phyloP scores from a whole-genome alignment of 1,140 invertebrate genomes.

The Philotrypesis tridentata region DNA sequence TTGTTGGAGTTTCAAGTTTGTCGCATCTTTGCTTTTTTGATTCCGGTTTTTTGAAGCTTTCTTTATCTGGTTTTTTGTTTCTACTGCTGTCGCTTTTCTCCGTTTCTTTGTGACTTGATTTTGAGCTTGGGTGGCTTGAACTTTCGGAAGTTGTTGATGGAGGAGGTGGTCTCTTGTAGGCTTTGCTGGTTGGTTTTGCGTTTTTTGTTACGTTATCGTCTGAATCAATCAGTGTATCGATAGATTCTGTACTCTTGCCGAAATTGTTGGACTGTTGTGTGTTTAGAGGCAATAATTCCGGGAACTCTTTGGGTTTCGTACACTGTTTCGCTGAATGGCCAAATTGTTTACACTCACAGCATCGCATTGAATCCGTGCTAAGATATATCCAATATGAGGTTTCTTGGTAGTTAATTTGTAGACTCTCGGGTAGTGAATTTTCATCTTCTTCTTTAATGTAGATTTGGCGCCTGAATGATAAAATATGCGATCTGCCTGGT shows the following conservation, averaged over 20 bases:
- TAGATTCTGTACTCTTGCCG: not conserved
- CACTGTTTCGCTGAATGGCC: constrained; percentile 34
- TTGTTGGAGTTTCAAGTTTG: not conserved
- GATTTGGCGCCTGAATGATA: constrained; percentile 32
- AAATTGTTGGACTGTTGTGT: not conserved
- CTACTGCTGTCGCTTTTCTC: not conserved
- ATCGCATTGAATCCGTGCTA: constrained; percentile 2
- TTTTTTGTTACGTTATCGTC: not conserved
- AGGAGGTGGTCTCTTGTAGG: not conserved
- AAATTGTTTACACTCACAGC: constrained; percentile 31
- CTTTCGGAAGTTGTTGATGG: not conserved
- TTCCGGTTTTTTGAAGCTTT: not conserved
- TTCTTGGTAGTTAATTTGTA: constrained; percentile 23
- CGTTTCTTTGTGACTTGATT: too few relatives aligned
- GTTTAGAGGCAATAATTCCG: not conserved
- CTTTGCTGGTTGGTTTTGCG: not conserved
- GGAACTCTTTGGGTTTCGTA: not conserved
- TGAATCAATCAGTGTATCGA: not conserved
- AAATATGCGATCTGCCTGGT: constrained; percentile 2
- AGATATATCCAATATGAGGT: too few relatives aligned
- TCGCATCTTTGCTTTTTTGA: not conserved
- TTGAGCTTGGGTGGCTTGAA: not conserved
- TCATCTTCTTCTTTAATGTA: constrained; percentile 31
- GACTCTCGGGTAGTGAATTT: not conserved
- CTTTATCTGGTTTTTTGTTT: not conserved